Evolutionary conservation across 2,113 vertebrate genomes (phyloP).

Genomic region (Hypocryptadius cinnamomeus): DNA sequence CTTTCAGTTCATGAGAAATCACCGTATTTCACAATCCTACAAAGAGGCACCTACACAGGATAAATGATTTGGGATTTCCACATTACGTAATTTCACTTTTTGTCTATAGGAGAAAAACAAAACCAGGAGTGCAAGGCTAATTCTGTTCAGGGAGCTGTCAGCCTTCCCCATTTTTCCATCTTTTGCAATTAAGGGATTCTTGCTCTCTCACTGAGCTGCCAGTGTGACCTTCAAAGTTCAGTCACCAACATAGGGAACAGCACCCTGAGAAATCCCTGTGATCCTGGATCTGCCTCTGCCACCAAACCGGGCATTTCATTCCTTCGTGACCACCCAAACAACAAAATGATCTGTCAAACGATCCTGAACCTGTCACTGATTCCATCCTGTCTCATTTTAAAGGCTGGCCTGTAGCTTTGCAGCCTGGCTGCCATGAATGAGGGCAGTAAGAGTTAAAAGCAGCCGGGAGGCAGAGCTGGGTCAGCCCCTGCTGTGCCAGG

Average conservation of each 20-base stretch:
- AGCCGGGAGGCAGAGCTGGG: background rate
- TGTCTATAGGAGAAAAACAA: background rate
- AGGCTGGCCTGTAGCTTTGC: background rate
- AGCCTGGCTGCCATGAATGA: background rate
- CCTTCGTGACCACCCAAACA: background rate
- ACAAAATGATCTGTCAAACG: background rate
- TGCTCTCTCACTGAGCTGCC: background rate
- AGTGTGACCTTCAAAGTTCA: background rate
- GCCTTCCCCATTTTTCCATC: background rate
- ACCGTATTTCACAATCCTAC: background rate
- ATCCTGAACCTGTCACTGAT: background rate
- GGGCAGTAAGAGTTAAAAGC: background rate
- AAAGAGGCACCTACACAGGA: background rate
- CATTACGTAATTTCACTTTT: background rate
- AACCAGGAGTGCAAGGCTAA: background rate
- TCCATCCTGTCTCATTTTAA: fast-evolving
- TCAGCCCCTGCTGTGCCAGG: background rate
- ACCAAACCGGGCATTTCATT: background rate
- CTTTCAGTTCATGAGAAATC: background rate
- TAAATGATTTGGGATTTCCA: background rate
- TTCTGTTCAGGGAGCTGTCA: background rate
- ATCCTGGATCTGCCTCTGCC: background rate
- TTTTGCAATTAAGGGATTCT: background rate
- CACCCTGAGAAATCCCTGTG: background rate
- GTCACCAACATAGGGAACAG: fast-evolving